phyloP scores from a whole-genome alignment of 2,113 vertebrate species.

The Lampris incognitus region DNA sequence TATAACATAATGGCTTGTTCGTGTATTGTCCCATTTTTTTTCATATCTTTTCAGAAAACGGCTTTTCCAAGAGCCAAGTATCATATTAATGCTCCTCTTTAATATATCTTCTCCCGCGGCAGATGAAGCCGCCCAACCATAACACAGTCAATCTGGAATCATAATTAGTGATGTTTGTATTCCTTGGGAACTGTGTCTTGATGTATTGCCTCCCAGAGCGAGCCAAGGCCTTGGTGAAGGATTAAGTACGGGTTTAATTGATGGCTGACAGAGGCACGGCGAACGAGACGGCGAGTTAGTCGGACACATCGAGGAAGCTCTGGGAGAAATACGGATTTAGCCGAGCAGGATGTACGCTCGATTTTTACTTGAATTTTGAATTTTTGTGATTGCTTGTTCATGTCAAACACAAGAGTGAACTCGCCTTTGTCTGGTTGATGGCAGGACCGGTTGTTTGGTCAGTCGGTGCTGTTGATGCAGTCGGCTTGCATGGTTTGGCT shows the following conservation, averaged over 20 bases:
- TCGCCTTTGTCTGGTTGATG: background rate
- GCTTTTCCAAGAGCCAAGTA: background rate
- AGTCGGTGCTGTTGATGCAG: constrained; percentile 25
- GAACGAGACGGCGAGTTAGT: background rate
- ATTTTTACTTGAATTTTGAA: background rate
- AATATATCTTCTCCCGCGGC: constrained; percentile 6
- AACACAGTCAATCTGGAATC: constrained; percentile 53
- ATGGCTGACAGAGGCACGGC: constrained; percentile 13
- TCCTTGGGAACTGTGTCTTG: constrained; percentile 9
- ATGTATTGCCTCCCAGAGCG: constrained; percentile 31
- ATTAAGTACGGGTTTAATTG: background rate
- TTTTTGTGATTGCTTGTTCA: background rate
- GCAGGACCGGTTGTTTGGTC: constrained; percentile 34
- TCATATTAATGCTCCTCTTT: constrained; percentile 26
- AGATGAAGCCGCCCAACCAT: constrained; percentile 28
- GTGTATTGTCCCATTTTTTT: too few species aligned
- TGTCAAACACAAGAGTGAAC: constrained; percentile 7
- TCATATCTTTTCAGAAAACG: too few species aligned
- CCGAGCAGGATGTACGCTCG: background rate
- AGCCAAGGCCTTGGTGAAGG: constrained; percentile 24
- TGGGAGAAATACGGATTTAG: background rate
- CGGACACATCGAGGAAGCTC: background rate
- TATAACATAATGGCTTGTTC: too few species aligned
- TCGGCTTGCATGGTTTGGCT: constrained; percentile 39
- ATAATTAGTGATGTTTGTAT: constrained; percentile 54